These are phyloP conservation scores for Dyspetes luteomarginatus DNA, from an alignment of 2,888 invertebrate genomes.

Conservation along the genomic window DNA sequence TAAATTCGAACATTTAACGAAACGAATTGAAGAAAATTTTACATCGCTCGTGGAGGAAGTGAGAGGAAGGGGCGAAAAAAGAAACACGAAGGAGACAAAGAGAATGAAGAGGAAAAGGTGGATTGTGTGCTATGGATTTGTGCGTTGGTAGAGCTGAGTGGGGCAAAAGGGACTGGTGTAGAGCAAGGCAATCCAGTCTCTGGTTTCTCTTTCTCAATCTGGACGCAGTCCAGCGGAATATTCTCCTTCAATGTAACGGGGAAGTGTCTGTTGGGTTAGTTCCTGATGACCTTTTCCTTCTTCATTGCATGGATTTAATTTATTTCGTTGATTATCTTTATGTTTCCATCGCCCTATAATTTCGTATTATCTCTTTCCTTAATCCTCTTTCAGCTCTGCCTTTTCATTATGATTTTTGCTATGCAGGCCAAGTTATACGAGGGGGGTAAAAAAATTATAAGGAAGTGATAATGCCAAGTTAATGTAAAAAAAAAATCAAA, in stretches of 20 bases:
- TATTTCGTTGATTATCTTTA: conserved; percentile 5
- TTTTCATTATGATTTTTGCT: neutral
- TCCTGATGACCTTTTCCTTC: conserved; percentile 43
- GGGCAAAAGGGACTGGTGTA: conserved; percentile 68
- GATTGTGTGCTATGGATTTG: conserved; percentile 58
- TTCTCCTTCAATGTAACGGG: conserved; percentile 51
- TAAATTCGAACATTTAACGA: neutral
- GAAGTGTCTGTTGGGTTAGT: conserved; percentile 41
- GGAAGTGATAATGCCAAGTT: too few relatives aligned
- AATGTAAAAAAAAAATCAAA: too few relatives aligned
- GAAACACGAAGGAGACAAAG: conserved; percentile 7
- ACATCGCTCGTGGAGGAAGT: neutral
- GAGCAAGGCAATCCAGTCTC: conserved; percentile 85
- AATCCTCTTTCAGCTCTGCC: neutral
- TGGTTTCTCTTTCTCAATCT: conserved; percentile 74
- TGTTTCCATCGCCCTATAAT: neutral
- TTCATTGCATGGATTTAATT: conserved; percentile 8
- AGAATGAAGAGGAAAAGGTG: conserved; percentile 36
- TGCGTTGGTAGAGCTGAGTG: conserved; percentile 74
- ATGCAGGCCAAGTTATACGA: too few relatives aligned
- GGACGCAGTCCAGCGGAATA: conserved; percentile 45
- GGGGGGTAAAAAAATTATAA: too few relatives aligned
- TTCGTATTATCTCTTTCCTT: too few relatives aligned
- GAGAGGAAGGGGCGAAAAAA: neutral
- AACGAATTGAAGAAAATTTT: neutral